phyloP scores from a whole-genome alignment of 2,797 vertebrate species.

The Gymnodraco acuticeps region DNA sequence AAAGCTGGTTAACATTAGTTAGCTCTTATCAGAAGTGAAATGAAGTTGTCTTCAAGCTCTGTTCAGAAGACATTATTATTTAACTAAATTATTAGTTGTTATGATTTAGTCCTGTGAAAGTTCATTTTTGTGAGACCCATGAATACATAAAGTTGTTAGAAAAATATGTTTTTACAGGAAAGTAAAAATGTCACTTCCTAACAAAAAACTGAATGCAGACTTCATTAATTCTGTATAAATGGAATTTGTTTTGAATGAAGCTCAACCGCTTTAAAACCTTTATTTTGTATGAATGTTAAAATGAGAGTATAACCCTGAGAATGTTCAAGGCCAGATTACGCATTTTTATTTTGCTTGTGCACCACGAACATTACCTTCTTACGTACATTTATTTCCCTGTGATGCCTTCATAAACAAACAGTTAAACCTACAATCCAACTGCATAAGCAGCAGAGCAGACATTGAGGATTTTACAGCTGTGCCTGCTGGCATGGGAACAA shows the following conservation, averaged over 20 bases:
- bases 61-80: too few species aligned
- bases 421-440: constrained; percentile 3
- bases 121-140: too few species aligned
- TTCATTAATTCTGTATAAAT: constrained; percentile 11
- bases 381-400: not conserved
- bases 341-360: not conserved
- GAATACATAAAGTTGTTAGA: too few species aligned
- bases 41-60: too few species aligned
- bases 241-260: constrained; percentile 12
- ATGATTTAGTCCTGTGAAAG: too few species aligned
- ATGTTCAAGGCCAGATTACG: constrained; percentile 15
- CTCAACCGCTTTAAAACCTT: not conserved
- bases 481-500: constrained; percentile 35
- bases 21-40: too few species aligned
- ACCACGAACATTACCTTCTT: not conserved
- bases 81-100: too few species aligned
- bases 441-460: constrained; percentile 9
- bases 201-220: too few species aligned
- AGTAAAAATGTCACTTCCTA: too few species aligned
- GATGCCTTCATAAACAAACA: constrained; percentile 9
- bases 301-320: constrained; percentile 3
- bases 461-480: constrained; percentile 9
- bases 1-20: too few species aligned
- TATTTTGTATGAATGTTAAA: constrained; percentile 15
- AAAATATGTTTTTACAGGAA: too few species aligned